Evolutionary conservation across 2,888 invertebrate genomes (phyloP).

Genomic region (Sesamia inferens): DNA sequence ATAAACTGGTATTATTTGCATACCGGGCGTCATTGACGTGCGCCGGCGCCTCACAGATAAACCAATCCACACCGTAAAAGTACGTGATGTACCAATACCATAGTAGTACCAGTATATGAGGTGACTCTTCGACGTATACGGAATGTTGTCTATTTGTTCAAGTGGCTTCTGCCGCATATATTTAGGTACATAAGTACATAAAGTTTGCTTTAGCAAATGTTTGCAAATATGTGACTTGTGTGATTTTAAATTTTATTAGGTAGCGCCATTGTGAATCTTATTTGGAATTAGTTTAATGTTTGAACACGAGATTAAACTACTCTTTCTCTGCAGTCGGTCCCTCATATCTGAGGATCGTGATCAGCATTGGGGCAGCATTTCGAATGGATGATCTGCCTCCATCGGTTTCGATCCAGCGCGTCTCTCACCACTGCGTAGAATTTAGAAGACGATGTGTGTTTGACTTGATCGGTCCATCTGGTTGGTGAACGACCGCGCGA

Average conservation of each 20-base stretch:
- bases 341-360: no score
- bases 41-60: conserved; percentile 61
- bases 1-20: conserved; percentile 75
- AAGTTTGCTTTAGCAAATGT: conserved; percentile 58
- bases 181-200: conserved; percentile 62
- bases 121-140: conserved; percentile 52
- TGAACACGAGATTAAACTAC: no score
- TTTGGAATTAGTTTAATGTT: conserved; percentile 52
- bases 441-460: no score
- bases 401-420: no score
- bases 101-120: conserved; percentile 35
- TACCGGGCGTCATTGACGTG: conserved; percentile 73
- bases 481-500: no score
- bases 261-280: conserved; percentile 59
- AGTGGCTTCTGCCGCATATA: conserved; percentile 73
- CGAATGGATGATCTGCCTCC: no score
- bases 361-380: no score
- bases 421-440: no score
- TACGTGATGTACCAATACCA: conserved; percentile 38
- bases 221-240: conserved; percentile 58
- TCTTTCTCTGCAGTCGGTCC: no score
- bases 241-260: conserved; percentile 55
- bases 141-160: conserved; percentile 73
- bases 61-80: conserved; percentile 44
- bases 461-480: no score